Percentiles rank a stretch among this genome's conserved stretches.
Evolutionary conservation across 1,140 invertebrate genomes (phyloP).

Genomic region (Eurosta solidaginis): DNA sequence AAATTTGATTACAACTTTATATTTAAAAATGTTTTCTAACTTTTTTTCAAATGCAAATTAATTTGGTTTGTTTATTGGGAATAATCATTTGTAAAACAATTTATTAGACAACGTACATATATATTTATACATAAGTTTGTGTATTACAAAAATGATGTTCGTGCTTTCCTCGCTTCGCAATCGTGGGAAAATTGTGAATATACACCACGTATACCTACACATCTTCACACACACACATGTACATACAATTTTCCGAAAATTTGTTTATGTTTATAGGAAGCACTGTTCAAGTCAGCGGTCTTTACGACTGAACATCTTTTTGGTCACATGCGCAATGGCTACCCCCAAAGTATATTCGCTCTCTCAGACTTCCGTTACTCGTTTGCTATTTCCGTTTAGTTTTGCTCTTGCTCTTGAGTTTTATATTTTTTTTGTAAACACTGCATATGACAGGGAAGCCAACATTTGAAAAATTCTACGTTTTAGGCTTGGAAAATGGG

Average conservation of each 20-base stretch:
- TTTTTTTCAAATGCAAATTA: too few relatives aligned
- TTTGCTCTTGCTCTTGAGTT: not conserved
- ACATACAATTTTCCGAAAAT: not conserved
- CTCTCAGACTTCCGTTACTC: not conserved
- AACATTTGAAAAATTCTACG: too few relatives aligned
- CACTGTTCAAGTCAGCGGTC: too few relatives aligned
- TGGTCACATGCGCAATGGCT: not conserved
- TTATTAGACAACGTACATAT: too few relatives aligned
- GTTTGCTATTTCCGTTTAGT: not conserved
- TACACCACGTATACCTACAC: not conserved
- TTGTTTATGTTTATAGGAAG: not conserved
- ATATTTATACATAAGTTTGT: not conserved
- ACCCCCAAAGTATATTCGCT: too few relatives aligned
- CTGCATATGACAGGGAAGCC: too few relatives aligned
- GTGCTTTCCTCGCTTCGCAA: not conserved
- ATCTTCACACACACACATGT: not conserved
- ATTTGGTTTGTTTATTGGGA: too few relatives aligned
- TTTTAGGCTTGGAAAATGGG: too few relatives aligned
- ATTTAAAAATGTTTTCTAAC: too few relatives aligned
- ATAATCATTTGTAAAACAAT: too few relatives aligned
- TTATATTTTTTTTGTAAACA: not conserved
- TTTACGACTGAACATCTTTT: not conserved
- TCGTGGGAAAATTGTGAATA: not conserved
- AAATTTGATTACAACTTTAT: too few relatives aligned
- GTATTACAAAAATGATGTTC: not conserved